Evolutionary conservation across 2,113 vertebrate genomes (phyloP).

Genomic region (Actenoides lindsayi): DNA sequence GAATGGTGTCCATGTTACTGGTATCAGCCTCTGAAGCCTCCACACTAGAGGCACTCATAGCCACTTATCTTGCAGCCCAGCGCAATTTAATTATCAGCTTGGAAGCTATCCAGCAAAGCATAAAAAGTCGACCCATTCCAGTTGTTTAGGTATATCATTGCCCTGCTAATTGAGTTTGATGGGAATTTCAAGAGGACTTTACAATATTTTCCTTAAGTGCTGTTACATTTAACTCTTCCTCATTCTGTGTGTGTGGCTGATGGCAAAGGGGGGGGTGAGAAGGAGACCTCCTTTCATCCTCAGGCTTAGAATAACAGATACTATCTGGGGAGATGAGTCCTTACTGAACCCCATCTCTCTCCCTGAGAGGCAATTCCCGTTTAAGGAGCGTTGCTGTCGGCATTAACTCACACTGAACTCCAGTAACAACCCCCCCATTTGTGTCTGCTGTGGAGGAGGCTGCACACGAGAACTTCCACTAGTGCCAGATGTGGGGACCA

Average conservation of each 20-base stretch:
- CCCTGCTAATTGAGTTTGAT: slow-evolving; percentile 55
- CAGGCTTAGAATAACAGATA: neutral
- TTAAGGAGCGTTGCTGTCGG: neutral
- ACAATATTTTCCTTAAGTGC: slow-evolving; percentile 13
- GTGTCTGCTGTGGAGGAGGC: neutral
- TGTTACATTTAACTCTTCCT: neutral
- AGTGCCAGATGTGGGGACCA: rapidly evolving
- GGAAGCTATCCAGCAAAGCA: slow-evolving; percentile 52
- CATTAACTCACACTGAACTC: rapidly evolving
- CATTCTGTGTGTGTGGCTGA: neutral
- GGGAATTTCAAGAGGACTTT: slow-evolving; percentile 55
- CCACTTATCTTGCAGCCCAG: slow-evolving; percentile 30
- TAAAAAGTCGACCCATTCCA: neutral
- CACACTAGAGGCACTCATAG: neutral
- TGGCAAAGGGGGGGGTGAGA: neutral
- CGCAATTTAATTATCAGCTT: slow-evolving; percentile 40
- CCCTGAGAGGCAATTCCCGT: neutral
- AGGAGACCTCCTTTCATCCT: neutral
- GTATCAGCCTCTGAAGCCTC: neutral
- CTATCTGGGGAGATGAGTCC: neutral
- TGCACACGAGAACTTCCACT: neutral
- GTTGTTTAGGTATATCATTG: slow-evolving; percentile 46
- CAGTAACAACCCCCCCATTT: rapidly evolving
- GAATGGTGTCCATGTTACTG: rapidly evolving
- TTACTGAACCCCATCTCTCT: neutral